A percentile compares a stretch with the other conserved stretches of the same genome.
Conservation (phyloP, 2,113 vertebrate species). For the Apaloderma vittatum region DNA sequence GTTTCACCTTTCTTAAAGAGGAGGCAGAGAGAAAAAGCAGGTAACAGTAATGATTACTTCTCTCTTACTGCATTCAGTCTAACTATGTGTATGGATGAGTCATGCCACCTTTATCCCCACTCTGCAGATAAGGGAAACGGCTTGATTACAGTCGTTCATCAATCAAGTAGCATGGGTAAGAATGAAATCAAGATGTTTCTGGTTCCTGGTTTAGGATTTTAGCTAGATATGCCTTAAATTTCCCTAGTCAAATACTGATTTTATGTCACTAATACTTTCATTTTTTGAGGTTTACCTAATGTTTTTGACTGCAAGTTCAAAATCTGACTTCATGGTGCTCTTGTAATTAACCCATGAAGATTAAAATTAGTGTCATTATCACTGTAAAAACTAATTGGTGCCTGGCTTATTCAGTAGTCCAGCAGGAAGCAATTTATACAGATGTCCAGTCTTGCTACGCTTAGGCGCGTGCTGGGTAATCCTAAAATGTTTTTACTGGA, state of each 20-base stretch:
- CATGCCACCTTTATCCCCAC: not conserved
- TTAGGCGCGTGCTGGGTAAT: not conserved
- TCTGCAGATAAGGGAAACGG: not conserved
- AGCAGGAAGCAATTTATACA: constrained; percentile 1
- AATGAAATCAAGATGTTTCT: not conserved
- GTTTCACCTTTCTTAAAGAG: not conserved
- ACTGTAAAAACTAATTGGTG: constrained; percentile 51
- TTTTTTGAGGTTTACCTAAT: not conserved
- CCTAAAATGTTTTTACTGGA: not conserved
- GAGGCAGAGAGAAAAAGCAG: not conserved
- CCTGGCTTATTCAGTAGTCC: constrained; percentile 35
- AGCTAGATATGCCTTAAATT: not conserved
- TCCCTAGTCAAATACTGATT: not conserved
- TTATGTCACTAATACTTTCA: not conserved
- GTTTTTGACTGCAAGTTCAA: not conserved
- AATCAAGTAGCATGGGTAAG: not conserved
- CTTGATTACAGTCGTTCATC: not conserved
- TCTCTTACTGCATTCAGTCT: not conserved
- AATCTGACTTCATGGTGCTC: not conserved
- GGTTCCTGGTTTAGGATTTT: not conserved
- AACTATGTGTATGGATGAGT: not conserved
- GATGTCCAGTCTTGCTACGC: not conserved
- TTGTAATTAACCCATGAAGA: constrained; percentile 60
- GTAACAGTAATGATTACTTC: not conserved
- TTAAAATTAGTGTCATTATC: constrained; percentile 59